Conservation (phyloP, 2,113 vertebrate genomes). For the Solea solea region DNA sequence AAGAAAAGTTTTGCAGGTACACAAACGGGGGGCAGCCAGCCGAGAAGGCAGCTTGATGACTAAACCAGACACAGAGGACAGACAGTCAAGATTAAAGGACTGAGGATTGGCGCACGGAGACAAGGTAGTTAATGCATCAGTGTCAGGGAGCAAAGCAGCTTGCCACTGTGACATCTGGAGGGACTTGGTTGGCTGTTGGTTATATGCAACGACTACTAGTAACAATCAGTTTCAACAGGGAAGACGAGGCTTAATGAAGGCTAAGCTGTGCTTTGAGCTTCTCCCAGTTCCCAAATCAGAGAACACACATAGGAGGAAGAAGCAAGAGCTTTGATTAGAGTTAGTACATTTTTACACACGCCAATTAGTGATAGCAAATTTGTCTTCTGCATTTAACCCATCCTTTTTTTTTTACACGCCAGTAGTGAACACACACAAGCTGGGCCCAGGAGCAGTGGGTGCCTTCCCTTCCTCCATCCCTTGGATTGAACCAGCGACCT, state of each 20-base stretch:
- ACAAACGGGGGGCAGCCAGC: conserved; percentile 28
- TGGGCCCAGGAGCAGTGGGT: no score
- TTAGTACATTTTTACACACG: neutral
- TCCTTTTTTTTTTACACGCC: no score
- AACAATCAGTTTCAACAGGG: conserved; percentile 50
- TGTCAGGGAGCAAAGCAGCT: conserved; percentile 7
- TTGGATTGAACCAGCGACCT: no score
- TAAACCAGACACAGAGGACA: conserved; percentile 7
- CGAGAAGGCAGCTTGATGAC: conserved; percentile 27
- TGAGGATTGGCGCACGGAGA: neutral
- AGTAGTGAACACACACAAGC: no score
- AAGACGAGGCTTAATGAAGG: conserved; percentile 59
- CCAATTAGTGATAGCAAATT: no score
- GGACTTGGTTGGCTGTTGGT: conserved; percentile 29
- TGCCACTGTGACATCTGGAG: conserved; percentile 17
- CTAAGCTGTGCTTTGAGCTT: conserved; percentile 52
- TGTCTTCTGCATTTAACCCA: no score
- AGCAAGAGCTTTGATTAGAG: neutral
- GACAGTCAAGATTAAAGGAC: neutral
- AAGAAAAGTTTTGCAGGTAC: conserved; percentile 13
- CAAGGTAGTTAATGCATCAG: conserved; percentile 1
- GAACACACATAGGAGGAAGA: neutral
- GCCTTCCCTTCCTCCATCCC: no score
- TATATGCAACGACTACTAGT: conserved; percentile 46
- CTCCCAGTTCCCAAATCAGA: conserved; percentile 16